Evolutionary conservation across 2,113 vertebrate genomes (phyloP).

Genomic region (Falcunculus frontatus): DNA sequence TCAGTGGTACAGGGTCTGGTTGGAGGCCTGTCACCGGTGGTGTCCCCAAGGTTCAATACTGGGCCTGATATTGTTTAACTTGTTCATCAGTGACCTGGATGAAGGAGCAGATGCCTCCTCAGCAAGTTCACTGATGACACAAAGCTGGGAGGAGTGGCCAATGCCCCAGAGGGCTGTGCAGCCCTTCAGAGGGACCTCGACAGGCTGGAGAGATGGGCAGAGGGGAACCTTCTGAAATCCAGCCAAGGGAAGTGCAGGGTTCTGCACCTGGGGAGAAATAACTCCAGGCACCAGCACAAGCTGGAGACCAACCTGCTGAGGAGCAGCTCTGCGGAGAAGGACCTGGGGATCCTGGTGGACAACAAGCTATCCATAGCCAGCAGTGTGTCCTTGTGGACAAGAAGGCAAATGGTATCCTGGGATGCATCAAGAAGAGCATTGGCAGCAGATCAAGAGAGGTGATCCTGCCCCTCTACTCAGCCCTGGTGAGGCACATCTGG

Average conservation of each 20-base stretch:
- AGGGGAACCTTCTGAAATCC: background rate
- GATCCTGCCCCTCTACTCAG: background rate
- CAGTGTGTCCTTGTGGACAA: background rate
- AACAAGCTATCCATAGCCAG: background rate
- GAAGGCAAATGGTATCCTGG: background rate
- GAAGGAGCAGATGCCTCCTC: background rate
- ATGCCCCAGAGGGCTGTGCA: background rate
- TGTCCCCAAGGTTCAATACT: background rate
- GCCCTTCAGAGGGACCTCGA: background rate
- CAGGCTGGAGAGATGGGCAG: background rate
- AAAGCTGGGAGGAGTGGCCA: background rate
- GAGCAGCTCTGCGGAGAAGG: background rate
- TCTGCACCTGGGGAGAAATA: background rate
- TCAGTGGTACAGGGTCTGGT: background rate
- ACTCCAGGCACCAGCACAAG: background rate
- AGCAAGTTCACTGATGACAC: background rate
- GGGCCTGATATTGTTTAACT: background rate
- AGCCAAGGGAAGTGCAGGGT: background rate
- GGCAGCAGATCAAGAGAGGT: background rate
- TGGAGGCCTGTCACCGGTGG: background rate
- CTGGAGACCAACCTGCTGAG: background rate
- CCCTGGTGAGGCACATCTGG: background rate
- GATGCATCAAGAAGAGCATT: fast-evolving
- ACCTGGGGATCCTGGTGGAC: background rate
- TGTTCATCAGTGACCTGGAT: background rate